Evolutionary conservation across 2,797 vertebrate species (phyloP), one percentile per base, ranked within the genome.

Genomic region (Fringilla coelebs): DNA sequence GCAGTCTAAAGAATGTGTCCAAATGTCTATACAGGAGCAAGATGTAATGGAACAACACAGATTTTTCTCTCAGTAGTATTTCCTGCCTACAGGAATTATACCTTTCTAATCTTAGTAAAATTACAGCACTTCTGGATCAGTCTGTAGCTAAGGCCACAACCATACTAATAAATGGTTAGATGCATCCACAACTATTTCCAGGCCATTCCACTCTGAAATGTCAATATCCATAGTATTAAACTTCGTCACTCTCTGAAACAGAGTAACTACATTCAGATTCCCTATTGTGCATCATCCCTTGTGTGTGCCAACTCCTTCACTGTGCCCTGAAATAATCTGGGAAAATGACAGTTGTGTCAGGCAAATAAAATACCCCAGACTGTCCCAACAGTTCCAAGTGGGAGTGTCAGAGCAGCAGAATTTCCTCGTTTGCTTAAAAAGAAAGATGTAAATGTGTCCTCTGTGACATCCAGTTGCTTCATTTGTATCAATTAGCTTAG

Each of bases 281-380:
- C 29, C 13, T 45, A 0, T 34, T 24, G 5, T 41, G 11, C 2
- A 2, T 25, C 5, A 6, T 62, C 9, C 15, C 7, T 82, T 17
- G 2, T 9, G 29, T 24, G 5, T 49, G 18, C 9, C 22, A 38
- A 31, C 21, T 58, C 14, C 19, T 46, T 3, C 11, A 34, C 9
- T 31, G 13, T 48, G 9, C 2, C 21, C 29, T n/a, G n/a, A 66
- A 85, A n/a, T n/a, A 6, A 2, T 75, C 17, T 41, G 18, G 29
- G 26, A 73, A 54, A 58, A 19, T 36, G 3, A 26, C 14, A 24
- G 17, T 11, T 67, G 8, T 36, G 31, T 25, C 14, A 31, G 31
- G 11, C 10, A 52, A 54, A 63, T 40, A 52, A 49, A 0, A 5
- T 34, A 10, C 10, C 15, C 22, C 7, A 8, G 13, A 25, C 3